phyloP scores from a whole-genome alignment of 2,113 vertebrate genomes.

The Callaeas wilsoni region DNA sequence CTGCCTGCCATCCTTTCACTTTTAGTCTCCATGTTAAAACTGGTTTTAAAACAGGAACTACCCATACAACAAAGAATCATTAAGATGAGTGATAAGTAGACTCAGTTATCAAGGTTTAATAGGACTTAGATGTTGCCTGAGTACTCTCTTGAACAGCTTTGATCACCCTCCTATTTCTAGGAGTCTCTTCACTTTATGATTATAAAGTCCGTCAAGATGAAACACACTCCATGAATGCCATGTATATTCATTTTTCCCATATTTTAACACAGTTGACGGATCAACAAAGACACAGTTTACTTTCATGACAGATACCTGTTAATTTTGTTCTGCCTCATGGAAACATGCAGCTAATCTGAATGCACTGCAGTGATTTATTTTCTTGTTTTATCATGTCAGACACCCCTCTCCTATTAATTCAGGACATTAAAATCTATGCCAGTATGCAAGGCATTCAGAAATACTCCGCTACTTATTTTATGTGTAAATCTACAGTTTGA shows the following conservation, averaged over 20 bases:
- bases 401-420: slow-evolving; percentile 27
- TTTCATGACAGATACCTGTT: slow-evolving; percentile 34
- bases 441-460: neutral
- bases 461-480: neutral
- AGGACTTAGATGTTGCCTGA: neutral
- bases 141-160: slow-evolving; percentile 23
- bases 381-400: neutral
- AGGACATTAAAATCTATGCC: slow-evolving; percentile 4
- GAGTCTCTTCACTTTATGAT: neutral
- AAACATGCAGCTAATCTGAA: neutral
- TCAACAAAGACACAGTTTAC: slow-evolving; percentile 3
- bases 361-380: neutral
- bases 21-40: neutral
- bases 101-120: neutral
- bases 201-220: slow-evolving; percentile 10
- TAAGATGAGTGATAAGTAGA: neutral
- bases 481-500: neutral
- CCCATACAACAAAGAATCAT: neutral
- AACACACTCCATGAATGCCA: neutral
- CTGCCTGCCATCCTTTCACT: neutral
- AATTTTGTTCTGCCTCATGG: neutral
- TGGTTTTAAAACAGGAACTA: neutral
- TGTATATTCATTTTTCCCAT: slow-evolving; percentile 21
- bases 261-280: neutral
- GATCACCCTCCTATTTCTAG: slow-evolving; percentile 2